A percentile compares a stretch with the other conserved stretches of the same genome.
Conservation (phyloP, 2,888 invertebrate genomes). For the Meteorus colon region DNA sequence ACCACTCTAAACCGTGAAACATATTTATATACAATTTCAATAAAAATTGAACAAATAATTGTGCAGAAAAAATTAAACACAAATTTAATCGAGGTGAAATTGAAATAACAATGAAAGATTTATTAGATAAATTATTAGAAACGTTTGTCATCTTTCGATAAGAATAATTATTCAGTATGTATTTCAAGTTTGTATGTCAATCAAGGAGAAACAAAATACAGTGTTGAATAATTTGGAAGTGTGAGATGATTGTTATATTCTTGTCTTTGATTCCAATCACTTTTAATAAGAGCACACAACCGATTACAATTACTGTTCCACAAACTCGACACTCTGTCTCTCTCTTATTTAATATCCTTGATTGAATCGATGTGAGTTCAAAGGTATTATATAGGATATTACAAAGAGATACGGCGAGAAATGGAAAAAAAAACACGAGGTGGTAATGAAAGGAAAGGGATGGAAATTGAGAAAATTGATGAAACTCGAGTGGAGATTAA, state of each 20-base stretch:
- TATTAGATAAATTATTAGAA: too few relatives aligned
- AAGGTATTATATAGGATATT: not conserved
- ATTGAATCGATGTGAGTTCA: not conserved
- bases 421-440: not conserved
- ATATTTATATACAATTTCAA: not conserved
- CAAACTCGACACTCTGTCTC: not conserved
- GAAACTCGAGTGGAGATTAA: conserved; percentile 22
- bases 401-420: not conserved
- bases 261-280: too few relatives aligned
- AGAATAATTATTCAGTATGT: too few relatives aligned
- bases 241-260: too few relatives aligned
- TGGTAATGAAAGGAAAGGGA: not conserved
- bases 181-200: too few relatives aligned
- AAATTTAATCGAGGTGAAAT: not conserved
- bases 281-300: too few relatives aligned
- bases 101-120: not conserved
- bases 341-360: not conserved
- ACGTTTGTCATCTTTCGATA: too few relatives aligned
- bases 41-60: conserved; percentile 20
- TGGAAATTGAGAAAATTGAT: conserved; percentile 23
- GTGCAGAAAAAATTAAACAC: not conserved
- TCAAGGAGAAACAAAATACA: too few relatives aligned
- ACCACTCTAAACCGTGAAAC: conserved; percentile 26
- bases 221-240: too few relatives aligned
- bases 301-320: not conserved